Conservation (phyloP, 2,888 invertebrate species). For the Meteorus cinctellus region DNA sequence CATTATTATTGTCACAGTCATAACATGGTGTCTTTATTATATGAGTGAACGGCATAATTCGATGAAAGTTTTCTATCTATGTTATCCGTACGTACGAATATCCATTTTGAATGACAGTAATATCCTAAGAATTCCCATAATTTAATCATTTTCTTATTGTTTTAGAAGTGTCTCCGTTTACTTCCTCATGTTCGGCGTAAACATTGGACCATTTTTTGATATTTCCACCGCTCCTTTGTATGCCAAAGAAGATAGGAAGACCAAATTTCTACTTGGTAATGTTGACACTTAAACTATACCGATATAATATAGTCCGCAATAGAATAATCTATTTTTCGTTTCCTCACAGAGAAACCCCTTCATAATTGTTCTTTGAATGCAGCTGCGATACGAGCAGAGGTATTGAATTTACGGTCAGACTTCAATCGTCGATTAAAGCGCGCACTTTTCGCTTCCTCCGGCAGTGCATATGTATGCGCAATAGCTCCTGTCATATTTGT, state of each 20-base stretch:
- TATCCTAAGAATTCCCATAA: constrained; percentile 18
- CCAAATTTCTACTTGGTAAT: constrained; percentile 66
- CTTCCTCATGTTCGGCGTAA: constrained; percentile 86
- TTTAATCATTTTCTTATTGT: constrained; percentile 7
- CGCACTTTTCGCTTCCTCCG: constrained; percentile 77
- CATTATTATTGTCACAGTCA: constrained; percentile 77
- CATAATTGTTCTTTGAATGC: constrained; percentile 87
- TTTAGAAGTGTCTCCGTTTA: constrained; percentile 82
- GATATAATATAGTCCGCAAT: too few relatives aligned
- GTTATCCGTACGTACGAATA: constrained; percentile 88
- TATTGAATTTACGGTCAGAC: constrained; percentile 87
- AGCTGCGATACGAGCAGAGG: constrained; percentile 85
- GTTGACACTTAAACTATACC: not conserved
- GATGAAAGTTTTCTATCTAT: constrained; percentile 87
- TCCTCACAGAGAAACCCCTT: constrained; percentile 77
- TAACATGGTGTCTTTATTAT: constrained; percentile 82
- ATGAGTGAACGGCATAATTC: constrained; percentile 85
- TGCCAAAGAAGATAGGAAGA: constrained; percentile 70
- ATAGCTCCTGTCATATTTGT: constrained; percentile 70
- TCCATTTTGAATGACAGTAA: too few relatives aligned
- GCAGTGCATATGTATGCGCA: constrained; percentile 68
- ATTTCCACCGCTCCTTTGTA: constrained; percentile 70
- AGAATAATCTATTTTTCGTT: not conserved
- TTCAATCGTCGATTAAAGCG: constrained; percentile 93
- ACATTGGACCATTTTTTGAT: constrained; percentile 86